Base-by-base conservation (phyloP, 2,113 vertebrate genomes). In the Tonatia bakeri region DNA sequence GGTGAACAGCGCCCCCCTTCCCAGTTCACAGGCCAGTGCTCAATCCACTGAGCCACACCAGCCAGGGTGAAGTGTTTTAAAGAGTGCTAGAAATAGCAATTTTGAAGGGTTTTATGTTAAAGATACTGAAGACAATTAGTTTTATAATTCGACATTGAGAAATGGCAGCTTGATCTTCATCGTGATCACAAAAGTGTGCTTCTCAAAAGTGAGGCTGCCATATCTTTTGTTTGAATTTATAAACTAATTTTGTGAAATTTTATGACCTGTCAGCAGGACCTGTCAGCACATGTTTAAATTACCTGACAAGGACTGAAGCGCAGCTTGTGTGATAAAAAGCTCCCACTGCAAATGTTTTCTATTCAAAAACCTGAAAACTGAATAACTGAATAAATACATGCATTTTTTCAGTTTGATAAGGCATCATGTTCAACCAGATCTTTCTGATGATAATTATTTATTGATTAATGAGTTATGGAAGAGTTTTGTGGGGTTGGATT, bases 211-310 rank as follows among this genome's bases (percentile, higher is more conserved):
- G n/a, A 87, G 22, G 59, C 61, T 90, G 75, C 38, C 72, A n/a
- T 47, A 79, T 92, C 59, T 83, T 86, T 82, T 54, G 19, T 87
- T 69, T 95, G 70, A 87, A 73, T 56, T 88, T 75, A 47, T 79
- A 87, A 95, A 79, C 20, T 79, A 92, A 43, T 87, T 95, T 94
- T 87, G 54, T 90, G 69, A 95, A 76, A 79, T 92, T 59, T 92
- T 38, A 90, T 92, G 80, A 67, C 52, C 54, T 81, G 11, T 92
- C 56, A 65, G 7, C 72, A 54, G 50, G 11, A 24, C 22, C 67
- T 84, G 47, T 64, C 24, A 90, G 70, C 56, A 24, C 43, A 31
- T 38, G 7, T 87, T 83, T 81, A 70, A 80, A 85, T 89, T 70
- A 61, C 20, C 54, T 91, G 77, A 75, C 72, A 43, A 75, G n/a